Conservation (phyloP, 2,113 vertebrate genomes). For the Apteryx mantelli region DNA sequence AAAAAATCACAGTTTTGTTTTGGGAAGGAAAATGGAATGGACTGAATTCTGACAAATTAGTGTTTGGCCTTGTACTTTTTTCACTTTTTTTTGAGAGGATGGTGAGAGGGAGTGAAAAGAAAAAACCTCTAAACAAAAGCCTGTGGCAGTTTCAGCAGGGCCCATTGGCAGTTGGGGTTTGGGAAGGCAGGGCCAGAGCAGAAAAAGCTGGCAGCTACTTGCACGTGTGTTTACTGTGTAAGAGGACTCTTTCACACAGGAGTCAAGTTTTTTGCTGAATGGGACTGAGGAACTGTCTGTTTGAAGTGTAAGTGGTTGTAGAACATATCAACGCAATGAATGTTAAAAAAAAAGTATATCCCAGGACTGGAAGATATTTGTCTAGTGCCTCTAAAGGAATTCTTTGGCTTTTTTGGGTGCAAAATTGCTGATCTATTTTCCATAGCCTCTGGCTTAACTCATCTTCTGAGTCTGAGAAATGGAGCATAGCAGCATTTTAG, state of each 20-base stretch:
- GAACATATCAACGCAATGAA: not conserved
- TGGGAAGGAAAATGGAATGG: not conserved
- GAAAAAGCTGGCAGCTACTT: not conserved
- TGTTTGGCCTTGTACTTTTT: not conserved
- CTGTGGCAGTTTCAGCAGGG: not conserved
- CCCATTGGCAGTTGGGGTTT: not conserved
- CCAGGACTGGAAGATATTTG: not conserved
- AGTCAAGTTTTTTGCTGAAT: not conserved
- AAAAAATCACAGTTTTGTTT: not conserved
- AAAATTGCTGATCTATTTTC: not conserved
- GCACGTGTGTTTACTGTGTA: not conserved
- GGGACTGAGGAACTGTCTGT: not conserved
- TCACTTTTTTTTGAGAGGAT: not conserved
- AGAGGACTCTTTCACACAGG: not conserved
- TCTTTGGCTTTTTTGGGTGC: not conserved
- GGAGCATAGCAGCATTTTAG: not conserved
- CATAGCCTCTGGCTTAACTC: not conserved
- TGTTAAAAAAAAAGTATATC: not conserved
- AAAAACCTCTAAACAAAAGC: not conserved
- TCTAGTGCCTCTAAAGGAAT: not conserved
- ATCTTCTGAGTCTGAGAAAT: not conserved
- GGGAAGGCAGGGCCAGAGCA: not conserved
- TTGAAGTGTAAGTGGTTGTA: not conserved
- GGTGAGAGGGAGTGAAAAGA: not conserved
- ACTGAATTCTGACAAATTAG: not conserved